phyloP scores from a whole-genome alignment of 2,888 invertebrate genomes.

The Hemistola chrysoprasaria region DNA sequence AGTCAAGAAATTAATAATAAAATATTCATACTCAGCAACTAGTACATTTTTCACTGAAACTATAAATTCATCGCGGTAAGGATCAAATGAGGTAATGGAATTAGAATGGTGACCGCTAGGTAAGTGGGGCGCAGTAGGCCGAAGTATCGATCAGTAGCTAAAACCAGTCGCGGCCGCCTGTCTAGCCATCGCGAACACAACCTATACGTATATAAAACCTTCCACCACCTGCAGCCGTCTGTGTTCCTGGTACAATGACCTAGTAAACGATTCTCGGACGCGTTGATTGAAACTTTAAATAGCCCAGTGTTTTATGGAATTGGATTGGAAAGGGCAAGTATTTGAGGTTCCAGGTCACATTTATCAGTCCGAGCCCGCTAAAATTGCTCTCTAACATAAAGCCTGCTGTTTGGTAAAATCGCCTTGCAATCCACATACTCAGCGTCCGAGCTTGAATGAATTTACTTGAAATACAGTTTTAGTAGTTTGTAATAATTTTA shows the following conservation, averaged over 20 bases:
- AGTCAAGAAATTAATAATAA: constrained; percentile 6
- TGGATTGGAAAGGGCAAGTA: constrained; percentile 43
- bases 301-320: constrained; percentile 51
- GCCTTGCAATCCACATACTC: too few relatives aligned
- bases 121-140: constrained; percentile 70
- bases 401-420: too few relatives aligned
- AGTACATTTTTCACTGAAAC: constrained; percentile 1
- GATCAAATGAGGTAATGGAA: constrained; percentile 58
- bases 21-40: constrained; percentile 2
- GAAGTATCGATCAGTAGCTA: constrained; percentile 74
- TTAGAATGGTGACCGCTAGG: constrained; percentile 59
- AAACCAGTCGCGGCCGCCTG: constrained; percentile 67
- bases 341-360: constrained; percentile 24
- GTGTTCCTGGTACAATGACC: constrained; percentile 66
- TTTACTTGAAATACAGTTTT: constrained; percentile 7
- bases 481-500: constrained; percentile 17
- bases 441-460: constrained; percentile 13
- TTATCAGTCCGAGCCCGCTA: too few relatives aligned
- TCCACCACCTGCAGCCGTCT: constrained; percentile 55
- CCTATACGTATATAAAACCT: constrained; percentile 53
- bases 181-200: constrained; percentile 59
- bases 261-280: constrained; percentile 58
- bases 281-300: constrained; percentile 62
- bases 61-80: constrained; percentile 45
- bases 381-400: too few relatives aligned